Evolutionary conservation across 2,888 invertebrate species (phyloP).

Genomic region (Masnerella sp.): DNA sequence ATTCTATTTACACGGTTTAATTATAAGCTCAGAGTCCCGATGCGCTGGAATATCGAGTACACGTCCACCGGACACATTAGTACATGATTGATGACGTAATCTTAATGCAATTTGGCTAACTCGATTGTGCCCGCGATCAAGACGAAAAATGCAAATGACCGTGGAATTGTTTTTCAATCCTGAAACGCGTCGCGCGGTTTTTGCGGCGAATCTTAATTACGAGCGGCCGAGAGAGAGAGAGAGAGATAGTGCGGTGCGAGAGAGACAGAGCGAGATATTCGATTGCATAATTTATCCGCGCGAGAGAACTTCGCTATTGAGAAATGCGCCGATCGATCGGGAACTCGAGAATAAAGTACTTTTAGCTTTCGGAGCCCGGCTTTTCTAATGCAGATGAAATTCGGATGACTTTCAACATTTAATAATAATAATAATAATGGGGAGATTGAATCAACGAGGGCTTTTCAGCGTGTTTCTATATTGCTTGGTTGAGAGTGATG

Average conservation of each 20-base stretch:
- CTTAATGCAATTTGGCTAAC: conserved; percentile 42
- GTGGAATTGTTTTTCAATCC: conserved; percentile 26
- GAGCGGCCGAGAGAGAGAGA: conserved; percentile 17
- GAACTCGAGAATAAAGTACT: conserved; percentile 43
- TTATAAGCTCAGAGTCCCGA: conserved; percentile 51
- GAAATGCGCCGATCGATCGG: conserved; percentile 52
- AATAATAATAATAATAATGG: too few species aligned
- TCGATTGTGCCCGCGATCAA: conserved; percentile 37
- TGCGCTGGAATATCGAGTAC: conserved; percentile 49
- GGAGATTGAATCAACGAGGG: too few species aligned
- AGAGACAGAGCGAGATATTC: conserved; percentile 15
- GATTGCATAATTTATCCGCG: conserved; percentile 49
- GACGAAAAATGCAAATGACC: conserved; percentile 40
- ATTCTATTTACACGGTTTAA: conserved; percentile 55
- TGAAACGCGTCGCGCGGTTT: conserved; percentile 5
- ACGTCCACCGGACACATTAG: conserved; percentile 40
- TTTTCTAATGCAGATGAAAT: conserved; percentile 12
- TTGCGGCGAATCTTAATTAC: conserved; percentile 35
- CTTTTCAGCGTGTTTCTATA: too few species aligned
- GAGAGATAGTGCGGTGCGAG: neutral
- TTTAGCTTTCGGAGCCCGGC: conserved; percentile 33
- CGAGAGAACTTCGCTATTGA: conserved; percentile 39
- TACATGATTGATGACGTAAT: conserved; percentile 49
- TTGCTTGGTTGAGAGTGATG: too few species aligned
- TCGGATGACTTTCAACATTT: too few species aligned